Evolutionary conservation across 2,888 invertebrate species (phyloP).

Genomic region (Drosophila paracracens): DNA sequence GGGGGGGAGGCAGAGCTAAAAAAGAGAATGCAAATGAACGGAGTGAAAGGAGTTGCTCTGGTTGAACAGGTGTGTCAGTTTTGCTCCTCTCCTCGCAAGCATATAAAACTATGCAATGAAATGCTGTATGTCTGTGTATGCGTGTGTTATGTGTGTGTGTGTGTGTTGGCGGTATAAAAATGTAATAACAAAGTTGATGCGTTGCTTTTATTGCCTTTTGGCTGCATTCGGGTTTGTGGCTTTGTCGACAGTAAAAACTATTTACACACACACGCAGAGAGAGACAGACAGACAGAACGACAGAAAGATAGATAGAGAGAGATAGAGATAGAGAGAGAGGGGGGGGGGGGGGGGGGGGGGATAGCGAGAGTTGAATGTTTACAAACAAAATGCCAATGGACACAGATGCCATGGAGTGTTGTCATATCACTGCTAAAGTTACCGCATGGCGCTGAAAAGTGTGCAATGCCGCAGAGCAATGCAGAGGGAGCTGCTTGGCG

Average conservation of each 20-base stretch:
- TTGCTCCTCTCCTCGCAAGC: slow-evolving; percentile 34
- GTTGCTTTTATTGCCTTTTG: slow-evolving; percentile 72
- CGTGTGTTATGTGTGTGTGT: slow-evolving; percentile 7
- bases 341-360: background rate
- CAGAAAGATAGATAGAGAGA: slow-evolving; percentile 7
- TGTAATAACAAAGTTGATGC: slow-evolving; percentile 76
- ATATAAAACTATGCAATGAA: slow-evolving; percentile 60
- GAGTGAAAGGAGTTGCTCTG: slow-evolving; percentile 20
- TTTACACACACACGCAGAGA: slow-evolving; percentile 48
- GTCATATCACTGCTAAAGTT: slow-evolving; percentile 71
- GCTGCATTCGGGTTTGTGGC: slow-evolving; percentile 46
- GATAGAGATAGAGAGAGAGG: slow-evolving; percentile 7
- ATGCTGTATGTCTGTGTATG: slow-evolving; percentile 11
- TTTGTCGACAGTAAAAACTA: slow-evolving; percentile 67
- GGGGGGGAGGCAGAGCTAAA: slow-evolving; percentile 27
- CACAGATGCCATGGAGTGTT: slow-evolving; percentile 61
- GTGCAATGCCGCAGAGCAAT: slow-evolving; percentile 49
- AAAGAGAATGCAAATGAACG: slow-evolving; percentile 67
- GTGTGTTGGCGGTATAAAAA: slow-evolving; percentile 59
- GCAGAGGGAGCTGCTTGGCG: background rate
- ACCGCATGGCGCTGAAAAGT: slow-evolving; percentile 69
- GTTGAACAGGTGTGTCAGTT: slow-evolving; percentile 69
- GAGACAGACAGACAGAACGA: background rate
- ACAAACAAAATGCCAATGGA: slow-evolving; percentile 78
- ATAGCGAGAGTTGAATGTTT: slow-evolving; percentile 47